Evolutionary conservation across 2,113 vertebrate genomes (phyloP).

Genomic region (Buteo buteo): DNA sequence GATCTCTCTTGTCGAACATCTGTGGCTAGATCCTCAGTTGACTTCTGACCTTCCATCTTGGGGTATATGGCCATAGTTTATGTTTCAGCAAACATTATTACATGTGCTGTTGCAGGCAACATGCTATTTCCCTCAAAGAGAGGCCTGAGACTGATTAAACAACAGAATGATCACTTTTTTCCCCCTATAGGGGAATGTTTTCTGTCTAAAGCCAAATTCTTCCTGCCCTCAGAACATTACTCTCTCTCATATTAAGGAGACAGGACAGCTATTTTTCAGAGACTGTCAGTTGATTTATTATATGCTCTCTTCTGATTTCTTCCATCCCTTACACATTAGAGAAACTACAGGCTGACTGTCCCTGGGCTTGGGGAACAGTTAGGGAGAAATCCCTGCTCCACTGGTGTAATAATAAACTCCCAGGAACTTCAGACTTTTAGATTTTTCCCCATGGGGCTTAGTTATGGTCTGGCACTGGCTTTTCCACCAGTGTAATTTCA

Average conservation of each 20-base stretch:
- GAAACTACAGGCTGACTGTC: background rate
- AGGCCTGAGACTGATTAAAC: conserved; percentile 45
- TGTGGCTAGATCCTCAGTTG: conserved; percentile 37
- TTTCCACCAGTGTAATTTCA: background rate
- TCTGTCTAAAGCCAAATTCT: conserved; percentile 23
- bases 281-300: conserved; percentile 51
- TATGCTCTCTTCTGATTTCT: conserved; percentile 37
- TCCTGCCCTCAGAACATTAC: conserved; percentile 47
- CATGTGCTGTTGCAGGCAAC: conserved; percentile 18
- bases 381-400: background rate
- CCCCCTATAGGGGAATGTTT: background rate
- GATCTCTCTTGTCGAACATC: conserved; percentile 3
- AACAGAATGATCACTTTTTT: conserved; percentile 30
- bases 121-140: background rate
- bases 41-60: conserved; percentile 55
- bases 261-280: conserved; percentile 46
- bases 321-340: conserved; percentile 28
- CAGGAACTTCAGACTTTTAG: background rate
- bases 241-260: conserved; percentile 51
- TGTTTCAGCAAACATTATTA: conserved; percentile 49
- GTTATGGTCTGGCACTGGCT: background rate
- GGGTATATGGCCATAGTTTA: background rate
- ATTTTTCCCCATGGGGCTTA: background rate
- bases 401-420: background rate
- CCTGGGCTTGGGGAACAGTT: background rate